Base-by-base conservation (phyloP, 2,797 vertebrate genomes). In the Capromys pilorides region DNA sequence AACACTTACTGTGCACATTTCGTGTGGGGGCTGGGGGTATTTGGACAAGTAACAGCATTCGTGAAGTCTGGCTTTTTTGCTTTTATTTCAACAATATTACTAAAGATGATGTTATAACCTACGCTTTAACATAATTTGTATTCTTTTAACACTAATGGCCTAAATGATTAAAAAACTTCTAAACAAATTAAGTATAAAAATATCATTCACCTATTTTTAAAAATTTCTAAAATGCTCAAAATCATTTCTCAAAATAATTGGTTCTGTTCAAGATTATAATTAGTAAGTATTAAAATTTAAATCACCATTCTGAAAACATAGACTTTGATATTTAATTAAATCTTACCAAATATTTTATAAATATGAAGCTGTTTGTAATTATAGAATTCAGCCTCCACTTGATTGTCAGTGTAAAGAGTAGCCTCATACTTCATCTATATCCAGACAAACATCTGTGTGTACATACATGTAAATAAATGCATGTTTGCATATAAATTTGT, bases 141-240 rank as follows among this genome's bases (percentile, higher is more conserved):
- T 86, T 67, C 77, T 91, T 81, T 45, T 90, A 64, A 73, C 1
- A 88, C 8, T 54, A 92, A 67, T 84, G 59, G 62, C 2, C 26
- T 91, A 90, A 79, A 86, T 83, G 66, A 94, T 26, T 73, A 59
- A 93, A 95, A 45, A 41, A 39, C 86, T 97, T 94, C 10, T 33
- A n/a, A 91, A 94, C 36, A 64, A 69, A 78, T 73, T 87, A 78
- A 88, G 88, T 31, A 61, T 59, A 64, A 90, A 93, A 94, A 92
- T 39, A 88, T 51, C 78, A 18, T 79, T 69, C 14, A 77, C 31
- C 61, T 90, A 64, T 73, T 45, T 95, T 87, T 51, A 10, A 24
- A 94, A 91, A 6, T 80, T 90, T 94, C n/a, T 78, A 94, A 91
- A 92, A 93, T 71, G 91, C 71, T 92, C 8, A 82, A 57, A 91